Evolutionary conservation across 37 sponge, comb jelly and placozoan species (phyloP).

Genomic region (Ephydatia muelleri): DNA sequence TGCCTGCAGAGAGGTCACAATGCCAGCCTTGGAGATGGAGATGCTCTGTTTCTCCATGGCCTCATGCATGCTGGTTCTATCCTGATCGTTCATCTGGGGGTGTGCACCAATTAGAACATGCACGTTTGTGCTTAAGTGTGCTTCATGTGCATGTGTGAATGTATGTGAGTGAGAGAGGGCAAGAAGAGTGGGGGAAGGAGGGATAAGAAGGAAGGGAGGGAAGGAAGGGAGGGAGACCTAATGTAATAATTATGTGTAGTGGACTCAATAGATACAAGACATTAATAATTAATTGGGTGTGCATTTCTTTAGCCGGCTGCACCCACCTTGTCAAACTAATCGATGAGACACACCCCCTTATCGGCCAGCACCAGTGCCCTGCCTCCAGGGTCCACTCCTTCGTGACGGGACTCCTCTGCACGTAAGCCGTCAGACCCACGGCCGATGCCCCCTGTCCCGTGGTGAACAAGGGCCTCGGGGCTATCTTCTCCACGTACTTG

Average conservation of each 20-base stretch:
- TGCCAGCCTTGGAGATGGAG: no score
- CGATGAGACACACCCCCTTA: constrained; percentile 98
- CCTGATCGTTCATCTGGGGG: no score
- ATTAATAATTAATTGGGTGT: no score
- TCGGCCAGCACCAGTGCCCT: constrained; percentile 97
- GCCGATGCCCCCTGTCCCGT: constrained; percentile 98
- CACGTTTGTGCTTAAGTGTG: constrained; percentile 69
- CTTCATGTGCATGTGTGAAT: neutral
- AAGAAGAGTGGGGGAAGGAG: no score
- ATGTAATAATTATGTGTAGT: no score
- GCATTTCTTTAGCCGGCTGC: no score
- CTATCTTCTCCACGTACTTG: constrained; percentile 96
- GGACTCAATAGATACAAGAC: no score
- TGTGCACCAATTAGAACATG: no score
- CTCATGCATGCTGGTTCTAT: constrained; percentile 97
- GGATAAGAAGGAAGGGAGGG: neutral
- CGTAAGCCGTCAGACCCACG: no score
- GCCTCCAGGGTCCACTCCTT: constrained; percentile 99
- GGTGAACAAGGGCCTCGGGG: constrained; percentile 95
- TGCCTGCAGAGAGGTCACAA: no score
- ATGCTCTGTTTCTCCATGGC: constrained; percentile 99
- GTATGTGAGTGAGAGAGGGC: no score
- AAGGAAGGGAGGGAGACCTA: neutral
- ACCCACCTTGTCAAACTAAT: constrained; percentile 96
- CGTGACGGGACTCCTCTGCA: no score